Conservation (phyloP, 1,140 invertebrate genomes). For the Galendromus occidentalis region DNA sequence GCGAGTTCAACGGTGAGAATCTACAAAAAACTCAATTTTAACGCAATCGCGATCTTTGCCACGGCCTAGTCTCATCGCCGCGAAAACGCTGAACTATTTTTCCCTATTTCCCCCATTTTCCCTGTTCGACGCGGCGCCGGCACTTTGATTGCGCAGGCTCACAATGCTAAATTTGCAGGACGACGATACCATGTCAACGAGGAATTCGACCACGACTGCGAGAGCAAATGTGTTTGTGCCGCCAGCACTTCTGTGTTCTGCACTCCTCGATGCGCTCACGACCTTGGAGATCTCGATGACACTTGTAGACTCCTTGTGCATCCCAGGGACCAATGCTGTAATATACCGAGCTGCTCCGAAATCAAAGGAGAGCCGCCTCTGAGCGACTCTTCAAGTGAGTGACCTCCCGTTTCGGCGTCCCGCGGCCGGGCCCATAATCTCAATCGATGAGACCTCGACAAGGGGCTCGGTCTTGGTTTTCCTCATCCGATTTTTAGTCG, state of each 20-base stretch:
- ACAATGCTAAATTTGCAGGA: too few relatives aligned
- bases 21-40: too few relatives aligned
- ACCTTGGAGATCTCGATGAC: background rate
- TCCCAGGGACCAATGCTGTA: constrained; percentile 55
- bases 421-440: background rate
- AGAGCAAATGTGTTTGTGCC: constrained; percentile 21
- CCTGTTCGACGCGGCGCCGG: too few relatives aligned
- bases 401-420: background rate
- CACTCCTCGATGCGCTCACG: constrained; percentile 16
- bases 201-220: constrained; percentile 21
- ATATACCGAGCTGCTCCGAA: constrained; percentile 42
- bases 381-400: background rate
- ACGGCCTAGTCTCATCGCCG: too few relatives aligned
- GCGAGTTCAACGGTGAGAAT: background rate
- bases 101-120: too few relatives aligned
- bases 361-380: background rate
- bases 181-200: constrained; percentile 20
- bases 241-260: constrained; percentile 25
- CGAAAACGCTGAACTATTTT: too few relatives aligned
- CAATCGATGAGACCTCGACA: background rate
- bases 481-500: too few relatives aligned
- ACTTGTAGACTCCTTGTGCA: constrained; percentile 17
- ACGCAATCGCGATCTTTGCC: too few relatives aligned
- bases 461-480: too few relatives aligned
- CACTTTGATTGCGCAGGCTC: too few relatives aligned